Base-by-base conservation (phyloP, 2,888 invertebrate species). In the Ischnus inquisitorius region DNA sequence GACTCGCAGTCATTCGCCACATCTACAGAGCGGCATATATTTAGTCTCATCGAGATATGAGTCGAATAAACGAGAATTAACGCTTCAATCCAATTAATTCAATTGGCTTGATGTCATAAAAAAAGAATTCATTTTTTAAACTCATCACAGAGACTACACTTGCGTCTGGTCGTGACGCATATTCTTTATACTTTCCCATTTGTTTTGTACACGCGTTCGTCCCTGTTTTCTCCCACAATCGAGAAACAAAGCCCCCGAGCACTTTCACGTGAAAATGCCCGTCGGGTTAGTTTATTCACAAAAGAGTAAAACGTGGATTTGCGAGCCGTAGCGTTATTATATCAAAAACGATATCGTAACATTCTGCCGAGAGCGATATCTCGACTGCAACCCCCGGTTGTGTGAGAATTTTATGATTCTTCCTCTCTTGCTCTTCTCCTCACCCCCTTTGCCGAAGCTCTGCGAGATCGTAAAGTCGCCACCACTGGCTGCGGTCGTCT, bases 361-460 rank as follows among this genome's bases (percentile, higher is more conserved):
- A 62, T 34, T 12, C 46, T 79, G 76, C 79, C 84, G 78, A 79
- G 83, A 77, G 67, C 82, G 85, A 85, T 84, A 75, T 82, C 62
- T 77, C 78, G 80, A 25, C 72, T 75, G 39, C 79, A 79, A 34
- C 48, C 54, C 68, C 82, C 79, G 64, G 57, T 64, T 43, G 34
- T 25, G 12, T 43, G 65, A 22, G 34, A 28, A 3, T 43, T 62
- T 64, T 69, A 57, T 51, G 57, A 71, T 51, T 71, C 48, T 71
- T 74, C 71, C 78, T 80, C 80, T 51, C 8, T 19, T 19, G 16
- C 22, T 54, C 19, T 22, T 83, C 46, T 28, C 54, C 67, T 65
- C 79, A 76, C 65, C 57, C 14, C 22, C 34, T 34, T 34, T 34
- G 34, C 34, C 34, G 34, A 34, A 4, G 2, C 48, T 19, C 46